Conservation (phyloP, 2,888 invertebrate genomes). For the Pyrrhosoma nymphula region DNA sequence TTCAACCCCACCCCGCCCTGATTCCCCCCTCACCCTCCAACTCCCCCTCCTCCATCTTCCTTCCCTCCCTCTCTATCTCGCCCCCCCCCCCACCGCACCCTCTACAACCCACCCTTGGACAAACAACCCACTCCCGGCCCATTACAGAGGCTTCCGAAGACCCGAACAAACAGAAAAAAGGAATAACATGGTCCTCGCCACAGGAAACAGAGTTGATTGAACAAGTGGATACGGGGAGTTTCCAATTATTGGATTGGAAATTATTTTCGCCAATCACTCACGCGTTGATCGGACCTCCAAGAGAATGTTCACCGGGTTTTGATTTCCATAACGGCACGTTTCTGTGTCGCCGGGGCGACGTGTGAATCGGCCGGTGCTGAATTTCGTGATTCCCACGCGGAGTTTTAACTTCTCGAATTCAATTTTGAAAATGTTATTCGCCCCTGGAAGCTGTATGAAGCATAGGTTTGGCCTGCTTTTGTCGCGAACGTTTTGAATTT, state of each 20-base stretch:
- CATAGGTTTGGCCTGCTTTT: background rate
- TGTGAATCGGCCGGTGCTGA: background rate
- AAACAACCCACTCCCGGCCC: constrained; percentile 7
- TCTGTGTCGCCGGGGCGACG: background rate
- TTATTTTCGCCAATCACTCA: constrained; percentile 32
- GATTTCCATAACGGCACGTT: background rate
- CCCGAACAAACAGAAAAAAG: background rate
- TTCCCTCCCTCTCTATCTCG: background rate
- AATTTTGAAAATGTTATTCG: background rate
- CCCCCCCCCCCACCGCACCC: too few relatives aligned
- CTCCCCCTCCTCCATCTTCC: background rate
- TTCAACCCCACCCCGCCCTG: too few relatives aligned
- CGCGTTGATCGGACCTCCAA: background rate
- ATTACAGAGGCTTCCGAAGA: constrained; percentile 26
- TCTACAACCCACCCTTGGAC: background rate
- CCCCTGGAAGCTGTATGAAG: background rate
- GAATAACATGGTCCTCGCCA: constrained; percentile 1
- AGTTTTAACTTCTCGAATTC: background rate
- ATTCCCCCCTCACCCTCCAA: background rate
- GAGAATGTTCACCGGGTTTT: background rate
- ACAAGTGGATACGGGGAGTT: constrained; percentile 19
- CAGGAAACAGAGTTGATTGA: constrained; percentile 36
- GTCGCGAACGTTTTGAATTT: background rate
- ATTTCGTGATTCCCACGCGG: background rate
- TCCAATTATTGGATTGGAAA: constrained; percentile 26